A percentile compares a stretch with the other conserved stretches of the same genome.
Evolutionary conservation across 2,797 vertebrate genomes (phyloP).

Genomic region (Oreochromis mossambicus): DNA sequence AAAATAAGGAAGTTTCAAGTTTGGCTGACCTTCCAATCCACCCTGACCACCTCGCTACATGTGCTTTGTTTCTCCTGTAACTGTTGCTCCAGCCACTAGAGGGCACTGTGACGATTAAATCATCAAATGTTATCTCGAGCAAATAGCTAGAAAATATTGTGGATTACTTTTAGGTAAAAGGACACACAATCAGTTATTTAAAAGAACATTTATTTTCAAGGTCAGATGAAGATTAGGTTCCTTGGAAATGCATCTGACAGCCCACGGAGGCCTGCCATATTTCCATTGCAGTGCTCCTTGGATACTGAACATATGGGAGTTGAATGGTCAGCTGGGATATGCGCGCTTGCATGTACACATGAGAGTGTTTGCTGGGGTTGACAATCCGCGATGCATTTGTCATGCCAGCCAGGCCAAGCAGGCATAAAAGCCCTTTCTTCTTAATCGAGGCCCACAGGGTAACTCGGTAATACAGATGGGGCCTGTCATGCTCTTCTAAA

Average conservation of each 20-base stretch:
- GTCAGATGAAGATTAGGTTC: background rate
- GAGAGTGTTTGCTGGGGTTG: constrained; percentile 5
- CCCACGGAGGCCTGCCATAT: background rate
- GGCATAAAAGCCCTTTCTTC: constrained; percentile 50
- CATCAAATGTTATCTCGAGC: background rate
- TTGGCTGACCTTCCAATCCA: background rate
- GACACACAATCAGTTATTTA: constrained; percentile 17
- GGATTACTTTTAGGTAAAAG: background rate
- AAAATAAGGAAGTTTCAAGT: background rate
- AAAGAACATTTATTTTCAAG: constrained; percentile 21
- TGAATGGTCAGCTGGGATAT: constrained; percentile 46
- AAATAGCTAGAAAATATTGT: background rate
- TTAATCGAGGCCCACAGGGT: constrained; percentile 44
- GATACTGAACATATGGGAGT: constrained; percentile 49
- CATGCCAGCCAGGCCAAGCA: constrained; percentile 39
- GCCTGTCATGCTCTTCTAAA: constrained; percentile 44
- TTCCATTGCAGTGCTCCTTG: background rate
- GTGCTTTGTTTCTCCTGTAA: background rate
- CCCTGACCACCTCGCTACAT: background rate
- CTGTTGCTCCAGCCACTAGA: background rate
- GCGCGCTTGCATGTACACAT: background rate
- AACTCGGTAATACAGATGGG: constrained; percentile 61
- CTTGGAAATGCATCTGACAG: background rate
- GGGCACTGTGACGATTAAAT: background rate
- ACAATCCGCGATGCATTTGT: constrained; percentile 48